phyloP scores from a whole-genome alignment of 2,888 invertebrate genomes.

The Deroplatys truncata region DNA sequence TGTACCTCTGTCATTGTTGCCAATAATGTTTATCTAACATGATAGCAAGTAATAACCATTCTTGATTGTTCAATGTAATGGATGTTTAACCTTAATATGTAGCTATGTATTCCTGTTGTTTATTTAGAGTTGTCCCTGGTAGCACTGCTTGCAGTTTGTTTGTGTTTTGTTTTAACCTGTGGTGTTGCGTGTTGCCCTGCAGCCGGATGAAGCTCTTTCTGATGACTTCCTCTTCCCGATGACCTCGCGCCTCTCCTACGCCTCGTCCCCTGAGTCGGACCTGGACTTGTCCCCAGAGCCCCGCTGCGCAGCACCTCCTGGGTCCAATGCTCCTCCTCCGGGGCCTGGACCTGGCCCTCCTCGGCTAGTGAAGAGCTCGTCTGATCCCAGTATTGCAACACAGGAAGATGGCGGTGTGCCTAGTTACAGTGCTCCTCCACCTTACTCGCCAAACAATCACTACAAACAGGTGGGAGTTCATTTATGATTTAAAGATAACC shows the following conservation, averaged over 20 bases:
- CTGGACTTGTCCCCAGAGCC: slow-evolving; percentile 79
- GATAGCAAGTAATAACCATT: background rate
- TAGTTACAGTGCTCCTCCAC: slow-evolving; percentile 63
- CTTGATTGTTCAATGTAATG: background rate
- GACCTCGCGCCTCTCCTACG: slow-evolving; percentile 92
- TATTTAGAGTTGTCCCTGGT: background rate
- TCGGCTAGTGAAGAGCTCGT: slow-evolving; percentile 72
- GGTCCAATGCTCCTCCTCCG: slow-evolving; percentile 24
- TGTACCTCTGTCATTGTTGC: background rate
- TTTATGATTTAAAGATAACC: too few species aligned
- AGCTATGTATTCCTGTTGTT: background rate
- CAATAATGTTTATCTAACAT: background rate
- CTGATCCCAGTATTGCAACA: slow-evolving; percentile 92
- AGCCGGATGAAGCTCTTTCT: slow-evolving; percentile 94
- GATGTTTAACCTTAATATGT: background rate
- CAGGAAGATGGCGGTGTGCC: slow-evolving; percentile 69
- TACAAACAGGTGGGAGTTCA: slow-evolving; percentile 37
- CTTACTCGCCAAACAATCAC: slow-evolving; percentile 60
- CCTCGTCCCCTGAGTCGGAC: slow-evolving; percentile 94
- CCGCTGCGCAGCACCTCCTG: slow-evolving; percentile 36
- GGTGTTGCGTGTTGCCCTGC: slow-evolving; percentile 1
- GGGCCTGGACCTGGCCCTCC: slow-evolving; percentile 45
- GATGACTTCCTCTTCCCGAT: slow-evolving; percentile 99
- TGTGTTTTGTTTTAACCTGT: background rate
- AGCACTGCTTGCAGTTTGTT: background rate